Base-by-base conservation (phyloP, 2,888 invertebrate species). In the Standfussiana lucernea region DNA sequence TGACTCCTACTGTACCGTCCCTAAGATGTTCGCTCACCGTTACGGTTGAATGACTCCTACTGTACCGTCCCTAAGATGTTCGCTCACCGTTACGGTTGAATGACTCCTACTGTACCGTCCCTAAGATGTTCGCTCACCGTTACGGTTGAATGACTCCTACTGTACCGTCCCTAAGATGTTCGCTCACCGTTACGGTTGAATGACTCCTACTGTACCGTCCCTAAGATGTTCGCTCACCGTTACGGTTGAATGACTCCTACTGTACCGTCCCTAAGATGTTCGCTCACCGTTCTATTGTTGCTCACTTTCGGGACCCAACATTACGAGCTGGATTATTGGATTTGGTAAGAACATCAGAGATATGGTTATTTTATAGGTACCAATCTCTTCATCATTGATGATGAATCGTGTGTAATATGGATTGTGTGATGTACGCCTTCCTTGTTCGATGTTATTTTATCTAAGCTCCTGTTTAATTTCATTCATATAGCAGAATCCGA, bases 381-480 rank as follows among this genome's bases (percentile, higher is more conserved):
- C 18, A 21, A 32, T 42, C 35, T 42, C 13, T 32, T 65, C 28
- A 32, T 40, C n/a, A 56, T 56, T 66, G n/a, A 40, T 40, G 47
- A 35, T 47, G 32, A 66, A 32, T 67, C 50, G 21, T 35, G 45
- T 6, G 45, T 61, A 35, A 45, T 21, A 11, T 42, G 13, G 28
- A 59, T 35, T 24, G 50, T 66, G 77, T 76, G 62, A 28, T 53
- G 18, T 15, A 45, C 35, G 24, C 65, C 56, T 45, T 62, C 37
- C 1, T 77, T 28, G 1, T 66, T 6, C 53, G 72, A 66, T 11
- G 0, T 37, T 45, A 13, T 62, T 32, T 45, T 28, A 24, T 10
- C 28, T 35, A 72, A n/a, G 18, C 37, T 21, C 8, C 32, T 72
- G 28, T 71, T 32, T 32, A 18, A 35, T 61, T 61, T 35, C 24